Percentiles rank a stretch among this genome's conserved stretches.
Evolutionary conservation across 1,140 invertebrate species (phyloP).

Genomic region (Zaprionus lachaisei): DNA sequence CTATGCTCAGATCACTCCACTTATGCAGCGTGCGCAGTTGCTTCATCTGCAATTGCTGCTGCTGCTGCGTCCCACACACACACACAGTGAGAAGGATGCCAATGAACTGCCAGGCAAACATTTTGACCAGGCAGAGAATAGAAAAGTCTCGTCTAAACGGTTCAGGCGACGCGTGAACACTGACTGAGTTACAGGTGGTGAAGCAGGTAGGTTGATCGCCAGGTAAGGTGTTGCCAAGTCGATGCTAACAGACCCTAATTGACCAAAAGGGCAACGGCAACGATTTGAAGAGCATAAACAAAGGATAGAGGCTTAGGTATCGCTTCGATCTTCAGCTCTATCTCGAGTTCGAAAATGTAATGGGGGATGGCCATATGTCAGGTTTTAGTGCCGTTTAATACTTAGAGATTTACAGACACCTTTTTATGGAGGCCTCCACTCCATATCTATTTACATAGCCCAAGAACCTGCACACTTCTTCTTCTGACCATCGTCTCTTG

Average conservation of each 20-base stretch:
- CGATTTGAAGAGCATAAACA: constrained; percentile 42
- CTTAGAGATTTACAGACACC: constrained; percentile 63
- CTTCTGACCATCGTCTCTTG: constrained; percentile 13
- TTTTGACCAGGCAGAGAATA: constrained; percentile 1
- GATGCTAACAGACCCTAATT: constrained; percentile 62
- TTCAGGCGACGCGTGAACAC: constrained; percentile 58
- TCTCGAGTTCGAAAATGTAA: neutral
- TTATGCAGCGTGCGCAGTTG: constrained; percentile 70
- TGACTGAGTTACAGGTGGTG: constrained; percentile 50
- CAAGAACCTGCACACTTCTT: constrained; percentile 45
- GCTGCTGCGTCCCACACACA: neutral
- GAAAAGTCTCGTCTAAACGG: constrained; percentile 48
- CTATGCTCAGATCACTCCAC: constrained; percentile 87
- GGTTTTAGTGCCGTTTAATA: constrained; percentile 57
- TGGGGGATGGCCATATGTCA: constrained; percentile 1
- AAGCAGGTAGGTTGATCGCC: constrained; percentile 38
- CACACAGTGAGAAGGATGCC: constrained; percentile 34
- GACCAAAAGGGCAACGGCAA: constrained; percentile 50
- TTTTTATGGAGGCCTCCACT: constrained; percentile 53
- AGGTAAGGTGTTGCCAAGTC: constrained; percentile 24
- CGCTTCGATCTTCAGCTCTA: neutral
- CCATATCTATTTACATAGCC: constrained; percentile 69
- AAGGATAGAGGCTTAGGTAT: constrained; percentile 59
- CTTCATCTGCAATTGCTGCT: constrained; percentile 55
- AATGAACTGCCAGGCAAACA: constrained; percentile 18